Evolutionary conservation across 2,888 invertebrate species (phyloP).

Genomic region (Patella pellucida): DNA sequence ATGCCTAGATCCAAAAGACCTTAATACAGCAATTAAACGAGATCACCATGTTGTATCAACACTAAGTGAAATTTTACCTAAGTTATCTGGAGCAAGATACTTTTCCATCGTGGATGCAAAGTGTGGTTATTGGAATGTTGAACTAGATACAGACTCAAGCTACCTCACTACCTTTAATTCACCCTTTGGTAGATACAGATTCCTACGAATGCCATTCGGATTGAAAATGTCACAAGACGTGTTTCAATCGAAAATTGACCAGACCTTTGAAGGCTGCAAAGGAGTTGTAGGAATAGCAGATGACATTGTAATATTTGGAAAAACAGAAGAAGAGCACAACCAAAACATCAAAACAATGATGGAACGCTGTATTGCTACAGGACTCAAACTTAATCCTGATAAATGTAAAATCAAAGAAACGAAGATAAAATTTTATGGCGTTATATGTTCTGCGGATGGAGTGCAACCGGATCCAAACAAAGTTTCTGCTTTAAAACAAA

Average conservation of each 20-base stretch:
- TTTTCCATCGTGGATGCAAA: constrained; percentile 33
- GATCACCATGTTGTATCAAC: constrained; percentile 32
- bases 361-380: neutral
- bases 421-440: constrained; percentile 16
- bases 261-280: constrained; percentile 18
- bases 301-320: constrained; percentile 16
- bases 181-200: neutral
- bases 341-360: constrained; percentile 16
- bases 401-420: constrained; percentile 9
- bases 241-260: constrained; percentile 21
- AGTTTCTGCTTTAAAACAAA: neutral
- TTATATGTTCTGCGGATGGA: constrained; percentile 3
- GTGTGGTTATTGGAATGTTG: constrained; percentile 34
- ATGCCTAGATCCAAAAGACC: constrained; percentile 32
- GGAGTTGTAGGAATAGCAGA: constrained; percentile 18
- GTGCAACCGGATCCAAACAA: constrained; percentile 13
- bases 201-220: neutral
- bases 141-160: constrained; percentile 12
- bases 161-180: neutral
- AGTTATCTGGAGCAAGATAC: constrained; percentile 23
- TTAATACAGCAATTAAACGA: constrained; percentile 36
- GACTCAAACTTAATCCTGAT: constrained; percentile 18
- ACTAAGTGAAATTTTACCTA: constrained; percentile 25
- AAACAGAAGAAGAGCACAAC: constrained; percentile 8
- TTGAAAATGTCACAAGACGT: constrained; percentile 15